These are phyloP conservation scores for Villa cingulata DNA, from an alignment of 2,888 invertebrate genomes.

Conservation along the genomic window DNA sequence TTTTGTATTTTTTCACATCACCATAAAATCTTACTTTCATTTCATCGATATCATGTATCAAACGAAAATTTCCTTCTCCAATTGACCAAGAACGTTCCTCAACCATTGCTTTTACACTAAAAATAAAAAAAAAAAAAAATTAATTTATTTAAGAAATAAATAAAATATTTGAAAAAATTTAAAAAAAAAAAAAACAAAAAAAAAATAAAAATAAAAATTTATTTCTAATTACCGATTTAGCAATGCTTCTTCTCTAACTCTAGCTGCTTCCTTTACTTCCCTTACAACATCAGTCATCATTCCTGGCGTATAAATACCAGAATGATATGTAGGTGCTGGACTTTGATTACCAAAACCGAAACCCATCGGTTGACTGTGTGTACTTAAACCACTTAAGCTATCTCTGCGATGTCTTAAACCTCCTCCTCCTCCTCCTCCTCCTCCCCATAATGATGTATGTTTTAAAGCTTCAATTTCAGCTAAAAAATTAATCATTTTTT, in stretches of 20 bases:
- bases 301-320: constrained; percentile 52
- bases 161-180: neutral
- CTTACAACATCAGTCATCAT: constrained; percentile 57
- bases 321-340: constrained; percentile 37
- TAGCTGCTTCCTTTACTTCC: constrained; percentile 58
- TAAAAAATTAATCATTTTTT: too few species aligned
- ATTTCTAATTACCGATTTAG: constrained; percentile 28
- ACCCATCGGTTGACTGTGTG: constrained; percentile 36
- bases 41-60: constrained; percentile 34
- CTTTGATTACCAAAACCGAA: constrained; percentile 36
- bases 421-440: too few species aligned
- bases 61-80: constrained; percentile 32
- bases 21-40: constrained; percentile 28
- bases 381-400: constrained; percentile 38
- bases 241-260: constrained; percentile 58
- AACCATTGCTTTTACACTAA: constrained; percentile 34
- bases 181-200: neutral
- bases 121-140: neutral
- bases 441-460: constrained; percentile 42
- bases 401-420: constrained; percentile 40
- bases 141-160: too few species aligned
- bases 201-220: neutral
- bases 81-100: constrained; percentile 36
- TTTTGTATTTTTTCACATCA: neutral
- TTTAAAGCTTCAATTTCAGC: constrained; percentile 48